These are phyloP conservation scores for Cyprinus carpio DNA, from an alignment of 2,113 vertebrate genomes.

Conservation along the genomic window DNA sequence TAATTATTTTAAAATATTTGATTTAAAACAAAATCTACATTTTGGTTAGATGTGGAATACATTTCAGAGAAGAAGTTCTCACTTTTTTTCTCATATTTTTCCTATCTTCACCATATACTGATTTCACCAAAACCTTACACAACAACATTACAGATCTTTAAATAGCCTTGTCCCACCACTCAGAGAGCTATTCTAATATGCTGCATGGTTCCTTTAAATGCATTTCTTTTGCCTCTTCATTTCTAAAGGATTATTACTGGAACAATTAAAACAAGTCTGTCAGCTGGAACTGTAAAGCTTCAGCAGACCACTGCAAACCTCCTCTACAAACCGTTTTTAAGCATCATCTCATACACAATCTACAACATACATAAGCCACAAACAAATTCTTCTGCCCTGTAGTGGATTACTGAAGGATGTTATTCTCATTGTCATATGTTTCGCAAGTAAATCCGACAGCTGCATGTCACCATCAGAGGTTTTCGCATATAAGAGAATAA, in stretches of 20 bases:
- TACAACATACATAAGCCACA: neutral
- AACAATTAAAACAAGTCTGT: conserved; percentile 68
- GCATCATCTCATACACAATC: conserved; percentile 23
- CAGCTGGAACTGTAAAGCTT: conserved; percentile 69
- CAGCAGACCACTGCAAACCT: conserved; percentile 61
- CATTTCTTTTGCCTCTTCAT: conserved; percentile 42
- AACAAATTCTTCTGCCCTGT: neutral
- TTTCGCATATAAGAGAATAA: neutral
- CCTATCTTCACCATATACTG: neutral
- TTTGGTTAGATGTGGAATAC: neutral
- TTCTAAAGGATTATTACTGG: conserved; percentile 59
- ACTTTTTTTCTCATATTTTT: neutral
- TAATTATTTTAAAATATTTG: too few species aligned
- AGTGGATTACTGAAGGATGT: neutral
- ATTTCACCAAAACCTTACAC: neutral
- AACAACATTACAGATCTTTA: neutral
- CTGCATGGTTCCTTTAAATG: conserved; percentile 53
- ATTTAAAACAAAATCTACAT: too few species aligned
- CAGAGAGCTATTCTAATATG: neutral
- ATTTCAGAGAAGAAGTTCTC: neutral
- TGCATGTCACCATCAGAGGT: neutral
- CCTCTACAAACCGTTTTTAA: conserved; percentile 65
- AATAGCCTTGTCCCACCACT: neutral
- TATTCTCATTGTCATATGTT: neutral
- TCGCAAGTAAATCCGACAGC: neutral